Evolutionary conservation across 2,888 invertebrate species (phyloP).

Genomic region (Phanerotoma sp.): DNA sequence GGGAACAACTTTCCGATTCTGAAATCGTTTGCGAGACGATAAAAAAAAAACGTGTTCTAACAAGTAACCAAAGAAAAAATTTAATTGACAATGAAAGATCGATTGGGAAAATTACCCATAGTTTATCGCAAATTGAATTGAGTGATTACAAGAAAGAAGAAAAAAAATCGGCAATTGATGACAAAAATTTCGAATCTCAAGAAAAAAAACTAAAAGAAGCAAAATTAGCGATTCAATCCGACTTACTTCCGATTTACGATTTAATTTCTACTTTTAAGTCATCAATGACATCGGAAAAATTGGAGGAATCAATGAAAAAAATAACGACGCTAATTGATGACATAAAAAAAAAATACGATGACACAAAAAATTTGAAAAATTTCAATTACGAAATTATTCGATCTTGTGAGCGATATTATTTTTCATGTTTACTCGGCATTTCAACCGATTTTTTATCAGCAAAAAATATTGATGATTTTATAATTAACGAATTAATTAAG

Average conservation of each 20-base stretch:
- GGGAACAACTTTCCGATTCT: conserved; percentile 18
- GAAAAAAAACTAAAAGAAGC: conserved; percentile 28
- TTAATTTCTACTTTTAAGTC: conserved; percentile 36
- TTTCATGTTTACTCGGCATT: too few species aligned
- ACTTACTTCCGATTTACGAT: conserved; percentile 41
- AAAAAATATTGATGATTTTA: conserved; percentile 34
- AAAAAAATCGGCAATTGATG: neutral
- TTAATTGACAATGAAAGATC: neutral
- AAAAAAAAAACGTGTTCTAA: conserved; percentile 20
- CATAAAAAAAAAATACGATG: conserved; percentile 38
- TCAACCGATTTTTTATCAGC: conserved; percentile 35
- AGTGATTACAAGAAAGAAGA: conserved; percentile 12
- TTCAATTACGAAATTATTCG: conserved; percentile 45
- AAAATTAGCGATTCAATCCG: conserved; percentile 37
- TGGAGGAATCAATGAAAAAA: conserved; percentile 39
- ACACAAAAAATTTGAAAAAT: conserved; percentile 37
- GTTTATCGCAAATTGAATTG: conserved; percentile 13
- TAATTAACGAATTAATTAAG: conserved; percentile 53
- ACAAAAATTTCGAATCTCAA: neutral
- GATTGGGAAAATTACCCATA: conserved; percentile 1
- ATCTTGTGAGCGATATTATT: conserved; percentile 47
- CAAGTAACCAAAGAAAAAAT: neutral
- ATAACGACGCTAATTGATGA: conserved; percentile 38
- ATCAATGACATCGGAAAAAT: conserved; percentile 33
- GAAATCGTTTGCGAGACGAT: conserved; percentile 28